Evolutionary conservation across 2,113 vertebrate species (phyloP).

Genomic region (Narcine bancroftii): DNA sequence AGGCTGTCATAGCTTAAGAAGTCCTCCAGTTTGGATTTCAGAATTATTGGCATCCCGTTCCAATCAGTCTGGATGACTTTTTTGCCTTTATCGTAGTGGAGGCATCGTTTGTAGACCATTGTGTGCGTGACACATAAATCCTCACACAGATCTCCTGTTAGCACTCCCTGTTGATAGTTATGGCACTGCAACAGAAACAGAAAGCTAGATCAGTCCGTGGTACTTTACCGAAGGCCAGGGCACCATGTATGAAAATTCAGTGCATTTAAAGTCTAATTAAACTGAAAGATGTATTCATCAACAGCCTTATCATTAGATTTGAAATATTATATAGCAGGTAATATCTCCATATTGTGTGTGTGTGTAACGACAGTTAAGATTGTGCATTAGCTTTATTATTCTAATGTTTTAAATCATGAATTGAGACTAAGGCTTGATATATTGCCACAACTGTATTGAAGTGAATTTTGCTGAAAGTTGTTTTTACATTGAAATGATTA

Average conservation of each 20-base stretch:
- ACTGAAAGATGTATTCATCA: not conserved
- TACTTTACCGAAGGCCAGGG: not conserved
- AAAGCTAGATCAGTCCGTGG: not conserved
- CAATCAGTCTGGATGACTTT: conserved; percentile 88
- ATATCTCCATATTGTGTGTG: not conserved
- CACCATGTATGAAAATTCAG: not conserved
- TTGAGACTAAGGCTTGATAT: not conserved
- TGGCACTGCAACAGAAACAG: conserved; percentile 66
- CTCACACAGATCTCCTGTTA: conserved; percentile 80
- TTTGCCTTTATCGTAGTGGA: conserved; percentile 86
- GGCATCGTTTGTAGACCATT: conserved; percentile 77
- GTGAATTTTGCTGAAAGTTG: not conserved
- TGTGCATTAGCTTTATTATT: not conserved
- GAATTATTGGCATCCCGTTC: conserved; percentile 71
- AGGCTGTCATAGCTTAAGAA: conserved; percentile 80
- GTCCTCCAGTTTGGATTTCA: conserved; percentile 85
- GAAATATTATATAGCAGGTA: not conserved
- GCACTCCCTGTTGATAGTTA: conserved; percentile 67
- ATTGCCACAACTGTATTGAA: not conserved
- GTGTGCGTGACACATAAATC: conserved; percentile 73
- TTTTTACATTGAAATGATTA: not conserved
- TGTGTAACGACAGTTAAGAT: not conserved
- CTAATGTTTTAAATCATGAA: too few relatives aligned
- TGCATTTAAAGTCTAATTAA: not conserved
- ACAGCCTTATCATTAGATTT: not conserved